Conservation (phyloP, 2,888 invertebrate genomes). For the Digitonthophagus gazella region DNA sequence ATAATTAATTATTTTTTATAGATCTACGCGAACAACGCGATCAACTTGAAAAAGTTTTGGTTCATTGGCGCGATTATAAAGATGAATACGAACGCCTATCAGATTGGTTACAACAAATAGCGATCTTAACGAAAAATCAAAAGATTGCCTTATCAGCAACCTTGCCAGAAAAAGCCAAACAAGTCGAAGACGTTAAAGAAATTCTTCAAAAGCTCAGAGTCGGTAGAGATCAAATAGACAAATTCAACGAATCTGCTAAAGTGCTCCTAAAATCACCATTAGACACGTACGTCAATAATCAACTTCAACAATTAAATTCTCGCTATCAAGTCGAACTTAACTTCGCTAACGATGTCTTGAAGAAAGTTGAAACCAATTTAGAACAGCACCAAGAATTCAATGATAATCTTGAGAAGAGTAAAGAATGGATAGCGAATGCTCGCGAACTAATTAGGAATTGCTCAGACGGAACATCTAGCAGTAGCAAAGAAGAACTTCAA, state of each 20-base stretch:
- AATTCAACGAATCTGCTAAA: slow-evolving; percentile 76
- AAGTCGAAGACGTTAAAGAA: slow-evolving; percentile 77
- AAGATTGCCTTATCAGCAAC: slow-evolving; percentile 79
- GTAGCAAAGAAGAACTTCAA: slow-evolving; percentile 81
- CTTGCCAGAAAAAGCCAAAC: slow-evolving; percentile 78
- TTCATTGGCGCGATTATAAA: slow-evolving; percentile 87
- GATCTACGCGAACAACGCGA: slow-evolving; percentile 84
- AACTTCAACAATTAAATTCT: slow-evolving; percentile 80
- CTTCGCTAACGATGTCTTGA: slow-evolving; percentile 83
- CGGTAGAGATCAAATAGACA: slow-evolving; percentile 80
- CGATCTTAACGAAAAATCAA: slow-evolving; percentile 86
- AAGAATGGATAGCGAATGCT: slow-evolving; percentile 84
- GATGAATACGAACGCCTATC: slow-evolving; percentile 89
- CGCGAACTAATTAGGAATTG: slow-evolving; percentile 78
- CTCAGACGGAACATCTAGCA: slow-evolving; percentile 74
- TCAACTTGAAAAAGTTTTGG: slow-evolving; percentile 76
- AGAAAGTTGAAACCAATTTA: slow-evolving; percentile 85
- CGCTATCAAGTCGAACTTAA: slow-evolving; percentile 87
- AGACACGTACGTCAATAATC: slow-evolving; percentile 85
- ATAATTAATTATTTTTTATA: slow-evolving; percentile 32
- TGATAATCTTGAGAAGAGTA: slow-evolving; percentile 71
- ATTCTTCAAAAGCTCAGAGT: slow-evolving; percentile 71
- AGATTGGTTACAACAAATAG: slow-evolving; percentile 91
- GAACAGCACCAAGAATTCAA: slow-evolving; percentile 83
- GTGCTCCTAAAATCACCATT: slow-evolving; percentile 77